phyloP scores from a whole-genome alignment of 2,113 vertebrate species.

The Raja brachyura region DNA sequence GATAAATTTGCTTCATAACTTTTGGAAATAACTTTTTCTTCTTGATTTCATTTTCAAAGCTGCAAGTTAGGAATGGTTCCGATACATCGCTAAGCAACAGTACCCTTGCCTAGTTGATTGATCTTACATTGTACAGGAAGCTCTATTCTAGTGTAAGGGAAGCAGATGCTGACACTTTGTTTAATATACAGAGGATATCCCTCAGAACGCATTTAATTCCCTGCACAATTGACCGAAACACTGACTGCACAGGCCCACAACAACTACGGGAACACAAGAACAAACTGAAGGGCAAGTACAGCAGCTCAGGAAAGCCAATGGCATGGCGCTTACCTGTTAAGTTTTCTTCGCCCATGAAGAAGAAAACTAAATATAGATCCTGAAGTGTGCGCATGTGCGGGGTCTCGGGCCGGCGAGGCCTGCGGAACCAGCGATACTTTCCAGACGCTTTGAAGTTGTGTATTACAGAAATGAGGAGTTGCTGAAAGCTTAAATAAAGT shows the following conservation, averaged over 20 bases:
- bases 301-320: too few relatives aligned
- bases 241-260: not conserved
- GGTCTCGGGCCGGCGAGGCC: too few relatives aligned
- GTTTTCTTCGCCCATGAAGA: not conserved
- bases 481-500: too few relatives aligned
- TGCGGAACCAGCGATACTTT: too few relatives aligned
- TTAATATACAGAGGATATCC: slow-evolving; percentile 35
- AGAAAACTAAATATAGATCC: not conserved
- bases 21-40: not conserved
- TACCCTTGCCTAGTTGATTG: not conserved
- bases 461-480: too few relatives aligned
- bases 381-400: too few relatives aligned
- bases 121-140: slow-evolving; percentile 26
- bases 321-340: not conserved
- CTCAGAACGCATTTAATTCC: slow-evolving; percentile 7
- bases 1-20: not conserved
- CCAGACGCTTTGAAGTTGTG: too few relatives aligned
- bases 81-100: not conserved
- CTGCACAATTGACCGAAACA: not conserved
- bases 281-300: not conserved
- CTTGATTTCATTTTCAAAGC: slow-evolving; percentile 17
- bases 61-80: slow-evolving; percentile 23
- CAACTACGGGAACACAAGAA: not conserved
- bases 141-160: slow-evolving; percentile 30
- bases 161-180: slow-evolving; percentile 35